Percentiles rank a stretch among this genome's conserved stretches.
Evolutionary conservation across 2,888 invertebrate species (phyloP).

Genomic region (Mythimna vitellina): DNA sequence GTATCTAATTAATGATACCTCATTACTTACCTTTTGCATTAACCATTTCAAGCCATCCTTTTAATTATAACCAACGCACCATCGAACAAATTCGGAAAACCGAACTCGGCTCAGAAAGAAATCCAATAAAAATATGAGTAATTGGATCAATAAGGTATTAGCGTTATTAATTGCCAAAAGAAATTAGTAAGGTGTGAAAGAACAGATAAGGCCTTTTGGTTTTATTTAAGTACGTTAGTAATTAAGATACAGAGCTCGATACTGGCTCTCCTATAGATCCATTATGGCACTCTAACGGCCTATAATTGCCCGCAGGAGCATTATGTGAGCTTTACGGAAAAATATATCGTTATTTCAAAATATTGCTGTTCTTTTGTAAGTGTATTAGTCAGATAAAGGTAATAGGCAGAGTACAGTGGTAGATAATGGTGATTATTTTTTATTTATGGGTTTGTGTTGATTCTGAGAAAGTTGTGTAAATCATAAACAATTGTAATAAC

Average conservation of each 20-base stretch:
- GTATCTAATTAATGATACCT: neutral
- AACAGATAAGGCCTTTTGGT: slow-evolving; percentile 63
- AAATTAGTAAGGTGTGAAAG: slow-evolving; percentile 59
- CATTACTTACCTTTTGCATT: neutral
- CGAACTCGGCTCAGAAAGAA: slow-evolving; percentile 7
- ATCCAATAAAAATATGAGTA: slow-evolving; percentile 45
- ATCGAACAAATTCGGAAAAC: neutral
- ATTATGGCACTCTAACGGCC: slow-evolving; percentile 79
- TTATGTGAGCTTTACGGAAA: slow-evolving; percentile 77
- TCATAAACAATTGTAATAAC: neutral
- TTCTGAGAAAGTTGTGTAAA: neutral
- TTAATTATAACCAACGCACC: neutral
- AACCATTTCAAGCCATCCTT: neutral
- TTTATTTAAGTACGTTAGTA: slow-evolving; percentile 78
- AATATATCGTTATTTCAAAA: slow-evolving; percentile 76
- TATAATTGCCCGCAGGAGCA: slow-evolving; percentile 78
- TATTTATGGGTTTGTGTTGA: slow-evolving; percentile 27
- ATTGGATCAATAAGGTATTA: slow-evolving; percentile 45
- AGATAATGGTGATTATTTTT: slow-evolving; percentile 37
- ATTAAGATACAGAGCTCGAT: slow-evolving; percentile 83
- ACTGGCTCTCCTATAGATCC: slow-evolving; percentile 73
- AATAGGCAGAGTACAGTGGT: slow-evolving; percentile 38
- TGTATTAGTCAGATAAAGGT: slow-evolving; percentile 46
- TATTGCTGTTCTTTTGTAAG: slow-evolving; percentile 67
- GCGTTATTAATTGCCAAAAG: slow-evolving; percentile 56